These are phyloP conservation scores for Zaprionus gabonicus DNA, from an alignment of 1,140 invertebrate species.

Conservation along the genomic window DNA sequence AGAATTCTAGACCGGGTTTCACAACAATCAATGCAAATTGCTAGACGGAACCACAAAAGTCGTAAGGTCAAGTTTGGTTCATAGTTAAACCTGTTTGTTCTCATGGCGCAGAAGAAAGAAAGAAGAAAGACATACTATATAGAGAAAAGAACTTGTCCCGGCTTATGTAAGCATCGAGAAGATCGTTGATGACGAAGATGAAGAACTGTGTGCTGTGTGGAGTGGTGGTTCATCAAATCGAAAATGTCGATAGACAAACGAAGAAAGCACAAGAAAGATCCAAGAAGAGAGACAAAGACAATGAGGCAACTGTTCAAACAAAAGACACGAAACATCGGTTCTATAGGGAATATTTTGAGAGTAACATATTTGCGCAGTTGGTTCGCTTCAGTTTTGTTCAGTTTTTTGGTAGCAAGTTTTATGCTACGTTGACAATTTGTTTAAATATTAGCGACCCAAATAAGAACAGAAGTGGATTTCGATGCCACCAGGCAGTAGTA, in stretches of 20 bases:
- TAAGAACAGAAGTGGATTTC: constrained; percentile 67
- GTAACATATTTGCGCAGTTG: constrained; percentile 57
- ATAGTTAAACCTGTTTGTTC: constrained; percentile 65
- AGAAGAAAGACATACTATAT: neutral
- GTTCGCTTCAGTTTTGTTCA: neutral
- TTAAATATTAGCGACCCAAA: constrained; percentile 68
- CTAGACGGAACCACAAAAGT: constrained; percentile 44
- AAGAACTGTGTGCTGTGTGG: neutral
- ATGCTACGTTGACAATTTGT: constrained; percentile 44
- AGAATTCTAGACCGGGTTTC: constrained; percentile 1
- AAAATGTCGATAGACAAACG: constrained; percentile 4
- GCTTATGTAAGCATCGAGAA: constrained; percentile 25
- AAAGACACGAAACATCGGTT: constrained; percentile 10
- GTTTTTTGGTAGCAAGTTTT: neutral
- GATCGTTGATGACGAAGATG: constrained; percentile 4
- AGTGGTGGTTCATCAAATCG: neutral
- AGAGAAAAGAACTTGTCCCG: constrained; percentile 3
- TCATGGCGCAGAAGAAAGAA: neutral
- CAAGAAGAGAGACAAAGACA: constrained; percentile 1
- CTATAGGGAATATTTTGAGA: neutral
- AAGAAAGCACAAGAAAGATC: constrained; percentile 3
- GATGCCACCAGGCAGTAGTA: constrained; percentile 54
- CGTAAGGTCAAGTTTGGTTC: constrained; percentile 72
- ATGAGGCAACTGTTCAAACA: constrained; percentile 32
- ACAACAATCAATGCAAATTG: constrained; percentile 47